phyloP scores from a whole-genome alignment of 2,888 invertebrate genomes.

The Spatulosminthurus flaviceps region DNA sequence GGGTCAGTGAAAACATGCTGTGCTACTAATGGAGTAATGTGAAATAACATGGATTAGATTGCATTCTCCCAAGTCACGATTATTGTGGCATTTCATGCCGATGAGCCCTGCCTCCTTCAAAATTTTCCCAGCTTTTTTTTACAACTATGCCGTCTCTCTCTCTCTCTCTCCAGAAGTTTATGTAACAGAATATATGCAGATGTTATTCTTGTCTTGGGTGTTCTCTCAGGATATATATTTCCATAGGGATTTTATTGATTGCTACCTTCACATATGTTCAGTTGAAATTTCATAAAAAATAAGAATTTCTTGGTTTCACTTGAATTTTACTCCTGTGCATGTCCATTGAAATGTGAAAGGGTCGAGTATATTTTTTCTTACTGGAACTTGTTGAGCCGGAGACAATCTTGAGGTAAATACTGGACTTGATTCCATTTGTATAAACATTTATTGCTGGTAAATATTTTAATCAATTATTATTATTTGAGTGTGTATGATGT shows the following conservation, averaged over 20 bases:
- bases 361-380: no score
- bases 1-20: slow-evolving; percentile 49
- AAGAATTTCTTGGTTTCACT: neutral
- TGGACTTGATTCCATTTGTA: no score
- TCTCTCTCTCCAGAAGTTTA: neutral
- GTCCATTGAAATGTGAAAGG: neutral
- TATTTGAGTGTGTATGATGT: no score
- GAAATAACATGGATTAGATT: slow-evolving; percentile 44
- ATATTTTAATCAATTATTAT: no score
- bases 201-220: no score
- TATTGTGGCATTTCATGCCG: slow-evolving; percentile 40
- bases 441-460: no score
- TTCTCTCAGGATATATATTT: no score
- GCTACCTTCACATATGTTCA: no score
- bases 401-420: no score
- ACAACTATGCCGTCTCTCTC: neutral
- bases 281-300: no score
- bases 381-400: slow-evolving; percentile 35
- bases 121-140: neutral
- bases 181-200: no score
- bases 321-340: neutral
- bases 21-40: slow-evolving; percentile 34
- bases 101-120: slow-evolving; percentile 12
- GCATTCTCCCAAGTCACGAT: slow-evolving; percentile 46
- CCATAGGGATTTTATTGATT: no score